Evolutionary conservation across 2,113 vertebrate genomes (phyloP), one percentile per base, ranked within the genome.

Genomic region (Pygoscelis antarcticus): DNA sequence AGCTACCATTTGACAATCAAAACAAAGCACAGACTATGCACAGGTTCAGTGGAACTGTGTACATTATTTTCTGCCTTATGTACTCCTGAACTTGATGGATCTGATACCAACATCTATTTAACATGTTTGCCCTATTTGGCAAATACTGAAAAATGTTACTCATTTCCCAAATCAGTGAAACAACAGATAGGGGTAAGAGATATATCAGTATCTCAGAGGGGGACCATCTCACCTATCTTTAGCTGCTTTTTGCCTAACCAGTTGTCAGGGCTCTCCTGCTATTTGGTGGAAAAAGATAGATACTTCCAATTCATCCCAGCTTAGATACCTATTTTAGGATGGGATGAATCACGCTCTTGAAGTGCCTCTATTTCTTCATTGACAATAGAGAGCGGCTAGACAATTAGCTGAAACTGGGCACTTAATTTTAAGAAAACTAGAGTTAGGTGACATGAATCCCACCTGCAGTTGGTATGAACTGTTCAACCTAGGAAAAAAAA

Each of bases 331-430:
- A 64, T 92, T 95, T 93, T 71, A 66, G 72, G 89, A 82, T 20
- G 26, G n/a, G 38, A 79, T 91, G 88, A 91, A 94, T 95, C 96
- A 95, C 26, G 10, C 29, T 44, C n/a, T 38, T 75, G 57, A 96
- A 93, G 42, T 55, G 52, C 77, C 87, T 94, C 69, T 42, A 5
- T 55, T 87, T 84, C 83, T 92, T 75, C 30, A 0, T 4, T 71
- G 80, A 27, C 1, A 13, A 78, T 42, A 78, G 27, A 90, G 29
- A 29, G 5, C 26, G 69, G 82, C 89, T 87, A 96, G 89, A 95
- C 91, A 94, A 89, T 95, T 84, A 96, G 60, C 47, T 87, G 80
- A 75, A 93, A 89, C 87, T 2, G 77, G 87, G 60, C 77, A 78
- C 80, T 95, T 76, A 83, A 27, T 46, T 81, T 91, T 11, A 65